Evolutionary conservation across 1,140 invertebrate genomes (phyloP), one percentile per base, ranked within the genome.

Genomic region (Aradophagus sp.): DNA sequence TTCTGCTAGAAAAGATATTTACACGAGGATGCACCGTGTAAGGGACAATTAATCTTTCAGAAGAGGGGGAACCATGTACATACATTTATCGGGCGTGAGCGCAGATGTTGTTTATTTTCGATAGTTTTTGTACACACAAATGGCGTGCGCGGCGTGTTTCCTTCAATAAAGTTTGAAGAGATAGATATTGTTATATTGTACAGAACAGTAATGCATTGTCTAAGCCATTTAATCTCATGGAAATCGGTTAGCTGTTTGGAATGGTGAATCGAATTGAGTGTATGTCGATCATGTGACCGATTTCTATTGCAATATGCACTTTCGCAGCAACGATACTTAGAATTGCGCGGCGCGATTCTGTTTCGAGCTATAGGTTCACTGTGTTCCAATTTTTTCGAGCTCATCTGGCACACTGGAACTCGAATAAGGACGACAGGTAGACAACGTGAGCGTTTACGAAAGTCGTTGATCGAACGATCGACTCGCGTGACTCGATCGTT

Each of bases 371-470:
- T 39, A 14, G 11, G n/a, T 63, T 45, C 36, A 66, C 62, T 66
- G 62, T 66, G 62, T 66, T 66, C 62, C 62, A 66, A 66, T 66
- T 66, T 66, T 65, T 44, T 53, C 11, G 13, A 27, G 8, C 13
- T 45, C 27, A 12, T 23, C 19, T 23, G 11, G 3, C 10, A n/a
- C 10, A n/a, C 2, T 29, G 10, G 2, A 10, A n/a, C n/a, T 29
- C 2, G 10, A 29, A 29, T 29, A 10, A 10, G 2, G 8, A n/a
- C 6, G 10, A n/a, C 27, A 29, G 11, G 7, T 5, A 23, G 8
- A 23, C 4, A 34, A 13, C 14, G 32, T 34, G 4, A 14, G 32
- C 20, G 8, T 23, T 23, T 14, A 3, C 32, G 8, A n/a, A 12
- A 34, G 13, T 14, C 4, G 10, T 55, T 53, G 34, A 55, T 47